Base-by-base conservation (phyloP, 1,140 invertebrate species). In the Chrysomallon squamiferum region DNA sequence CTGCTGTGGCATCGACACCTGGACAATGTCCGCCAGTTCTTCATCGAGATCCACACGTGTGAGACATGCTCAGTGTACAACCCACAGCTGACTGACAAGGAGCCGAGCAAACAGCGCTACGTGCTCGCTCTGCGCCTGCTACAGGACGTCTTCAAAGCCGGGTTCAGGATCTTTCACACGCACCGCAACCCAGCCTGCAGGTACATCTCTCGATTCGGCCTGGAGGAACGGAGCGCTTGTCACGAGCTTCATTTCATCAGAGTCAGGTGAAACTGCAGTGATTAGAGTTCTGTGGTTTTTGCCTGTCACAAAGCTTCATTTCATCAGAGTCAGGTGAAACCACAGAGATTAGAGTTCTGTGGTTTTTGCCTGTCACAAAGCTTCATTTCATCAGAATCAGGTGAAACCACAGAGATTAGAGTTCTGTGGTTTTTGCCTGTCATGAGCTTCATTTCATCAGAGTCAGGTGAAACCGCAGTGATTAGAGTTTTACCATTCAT, bases 361-460 rank as follows among this genome's bases (percentile, higher is more conserved):
- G n/a, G n/a, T n/a, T n/a, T n/a, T n/a, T n/a, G n/a, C n/a, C n/a
- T n/a, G n/a, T n/a, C n/a, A n/a, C 27, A 74, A n/a, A 78, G 54
- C 35, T 78, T 20, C 66, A 68, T 32, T 33, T 68, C 29, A 88
- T 69, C 91, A 89, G 82, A n/a, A 35, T 59, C 18, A 27, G 22
- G 7, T 59, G 38, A 59, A 15, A 38, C 35, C n/a, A n/a, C n/a
- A n/a, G n/a, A n/a, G n/a, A n/a, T n/a, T n/a, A n/a, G n/a, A n/a
- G n/a, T n/a, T n/a, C n/a, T n/a, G n/a, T n/a, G n/a, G n/a, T n/a
- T n/a, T n/a, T n/a, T n/a, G 77, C 69, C 18, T 78, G 77, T 50
- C 69, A 71, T 32, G 77, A 78, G 54, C 35, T 78, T 20, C 66
- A 68, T 32, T 33, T 68, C 29, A 88, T 69, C 91, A 89, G 82